A percentile compares a stretch with the other conserved stretches of the same genome.
These are phyloP conservation scores for Patella ulyssiponensis DNA, from an alignment of 2,888 invertebrate genomes.

Conservation along the genomic window DNA sequence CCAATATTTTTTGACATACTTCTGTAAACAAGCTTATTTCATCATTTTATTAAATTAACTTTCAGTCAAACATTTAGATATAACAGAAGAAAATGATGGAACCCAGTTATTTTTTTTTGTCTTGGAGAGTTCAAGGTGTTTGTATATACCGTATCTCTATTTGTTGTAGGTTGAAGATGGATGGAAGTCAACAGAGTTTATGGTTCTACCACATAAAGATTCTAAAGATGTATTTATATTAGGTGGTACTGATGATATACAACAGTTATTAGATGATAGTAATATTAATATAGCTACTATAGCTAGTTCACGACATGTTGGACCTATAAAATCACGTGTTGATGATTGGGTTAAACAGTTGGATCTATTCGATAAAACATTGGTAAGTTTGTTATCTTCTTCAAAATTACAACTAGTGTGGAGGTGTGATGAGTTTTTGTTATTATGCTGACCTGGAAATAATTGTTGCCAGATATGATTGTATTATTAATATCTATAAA, in stretches of 20 bases:
- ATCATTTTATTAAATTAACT: too few relatives aligned
- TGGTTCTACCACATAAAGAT: slow-evolving; percentile 85
- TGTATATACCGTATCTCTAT: too few relatives aligned
- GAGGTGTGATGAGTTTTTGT: too few relatives aligned
- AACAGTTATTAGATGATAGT: slow-evolving; percentile 86
- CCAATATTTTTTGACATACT: too few relatives aligned
- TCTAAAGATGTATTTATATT: slow-evolving; percentile 87
- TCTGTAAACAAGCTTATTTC: too few relatives aligned
- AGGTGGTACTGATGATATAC: slow-evolving; percentile 88
- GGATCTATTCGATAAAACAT: slow-evolving; percentile 85
- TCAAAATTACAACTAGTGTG: not conserved
- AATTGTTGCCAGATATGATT: too few relatives aligned
- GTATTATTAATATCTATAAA: too few relatives aligned
- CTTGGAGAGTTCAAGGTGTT: too few relatives aligned
- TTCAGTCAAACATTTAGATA: too few relatives aligned
- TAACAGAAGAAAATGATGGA: too few relatives aligned
- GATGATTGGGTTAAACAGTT: slow-evolving; percentile 86
- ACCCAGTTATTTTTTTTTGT: too few relatives aligned
- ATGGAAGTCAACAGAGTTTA: slow-evolving; percentile 86
- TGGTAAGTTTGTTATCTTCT: slow-evolving; percentile 76
- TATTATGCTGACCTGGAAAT: too few relatives aligned
- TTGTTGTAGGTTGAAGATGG: slow-evolving; percentile 81
- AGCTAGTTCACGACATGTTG: slow-evolving; percentile 87
- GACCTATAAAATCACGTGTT: slow-evolving; percentile 85
- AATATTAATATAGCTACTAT: slow-evolving; percentile 90